Evolutionary conservation across 2,888 invertebrate genomes (phyloP), one percentile per base, ranked within the genome.

Genomic region (Parnassius smintheus): DNA sequence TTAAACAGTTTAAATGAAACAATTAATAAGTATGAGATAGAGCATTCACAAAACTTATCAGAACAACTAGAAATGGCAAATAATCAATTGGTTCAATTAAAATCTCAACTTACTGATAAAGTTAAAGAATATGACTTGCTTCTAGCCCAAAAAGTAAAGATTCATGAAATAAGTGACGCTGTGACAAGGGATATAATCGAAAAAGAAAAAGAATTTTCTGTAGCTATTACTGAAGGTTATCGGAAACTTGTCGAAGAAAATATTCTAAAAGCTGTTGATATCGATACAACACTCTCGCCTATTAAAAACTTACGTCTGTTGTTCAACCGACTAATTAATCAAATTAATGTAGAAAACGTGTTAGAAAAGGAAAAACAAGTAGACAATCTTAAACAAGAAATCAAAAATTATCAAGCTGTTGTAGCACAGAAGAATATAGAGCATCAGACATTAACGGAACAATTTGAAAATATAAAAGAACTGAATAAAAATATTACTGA

Each of bases 181-280:
- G 85, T 91, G 1, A 89, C 88, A 8, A 66, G 86, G 58, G 86
- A 90, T 62, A 79, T 91, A 18, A 72, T 88, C 4, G 74, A 74
- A 60, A 87, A 77, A 71, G 88, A 90, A 66, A 65, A 83, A 65
- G 78, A 81, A 52, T 68, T 86, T 25, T 71, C 68, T n/a, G 74
- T 77, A 52, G 72, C 73, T n/a, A 72, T 89, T 11, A 68, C 54
- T 46, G 72, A 77, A 44, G 75, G 78, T 52, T 84, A 75, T 67
- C 69, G 73, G 49, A 80, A 76, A 69, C 75, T 91, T 18, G 44
- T 74, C 0, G 70, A 82, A 51, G 65, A 73, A 51, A 75, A 84
- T 49, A 70, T 85, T 45, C 65, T 86, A 22, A 64, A 67, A 18
- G 60, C 70, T 56, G 68, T 73, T 49, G 72, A 80, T 25, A 64